Evolutionary conservation across 2,113 vertebrate genomes (phyloP), one percentile per base, ranked within the genome.

Genomic region (Rhineura floridana): DNA sequence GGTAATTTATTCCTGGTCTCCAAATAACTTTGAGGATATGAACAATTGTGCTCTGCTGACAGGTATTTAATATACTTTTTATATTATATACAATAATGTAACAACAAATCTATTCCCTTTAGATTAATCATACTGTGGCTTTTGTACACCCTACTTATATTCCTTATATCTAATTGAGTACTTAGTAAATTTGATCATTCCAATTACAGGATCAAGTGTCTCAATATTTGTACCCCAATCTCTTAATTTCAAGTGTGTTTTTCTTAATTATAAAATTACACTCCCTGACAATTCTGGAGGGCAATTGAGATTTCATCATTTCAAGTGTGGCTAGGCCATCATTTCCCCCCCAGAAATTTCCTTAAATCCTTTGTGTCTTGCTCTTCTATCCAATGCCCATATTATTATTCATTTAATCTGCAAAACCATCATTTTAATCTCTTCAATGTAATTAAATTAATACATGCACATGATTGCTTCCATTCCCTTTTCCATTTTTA

Each of bases 371-470:
- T 30, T 7, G 11, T 82, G 69, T 46, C 63, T 12, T 59, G 39
- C 0, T 91, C 13, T 83, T 73, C 1, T 17, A 62, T 21, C 0
- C 0, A 48, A 17, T 81, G 83, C 83, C 6, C 1, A n/a, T 36
- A 67, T 81, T 87, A 44, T 89, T 85, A 83, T 87, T 91, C 44
- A 30, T 11, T 83, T 91, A 81, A 83, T 88, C 30, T 87, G 15
- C 76, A 89, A 19, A 87, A 93, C 84, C 85, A 55, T 42, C 59
- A 52, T 87, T 36, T 88, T 75, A 63, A 90, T 90, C 83, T 90
- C n/a, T 87, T 86, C 36, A 82, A 0, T 76, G 77, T 72, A 84
- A 88, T 83, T 92, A 88, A 89, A 90, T 83, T 86, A 89, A 91
- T 78, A 69, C 19, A 75, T n/a, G 81, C 28, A 28, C 23, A 87